These are phyloP conservation scores for Lasioglossum leucozonium DNA, from an alignment of 2,888 invertebrate genomes.

Conservation along the genomic window DNA sequence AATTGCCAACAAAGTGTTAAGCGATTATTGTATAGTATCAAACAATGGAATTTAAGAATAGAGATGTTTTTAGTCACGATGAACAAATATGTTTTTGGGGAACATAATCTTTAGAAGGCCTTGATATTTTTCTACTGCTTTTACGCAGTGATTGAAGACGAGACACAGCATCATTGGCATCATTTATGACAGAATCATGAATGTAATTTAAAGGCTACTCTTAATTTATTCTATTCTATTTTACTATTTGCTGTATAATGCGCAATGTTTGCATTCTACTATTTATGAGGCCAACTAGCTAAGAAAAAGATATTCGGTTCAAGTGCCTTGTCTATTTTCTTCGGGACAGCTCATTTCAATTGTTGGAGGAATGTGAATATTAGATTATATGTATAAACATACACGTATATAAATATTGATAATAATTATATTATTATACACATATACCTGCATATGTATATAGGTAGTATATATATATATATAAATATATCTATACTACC, in stretches of 20 bases:
- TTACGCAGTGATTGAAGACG: slow-evolving; percentile 51
- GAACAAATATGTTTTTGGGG: slow-evolving; percentile 50
- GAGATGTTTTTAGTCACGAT: slow-evolving; percentile 34
- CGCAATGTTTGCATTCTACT: slow-evolving; percentile 74
- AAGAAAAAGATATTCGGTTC: slow-evolving; percentile 82
- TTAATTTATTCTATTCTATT: slow-evolving; percentile 71
- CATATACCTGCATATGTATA: slow-evolving; percentile 65
- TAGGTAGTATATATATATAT: slow-evolving; percentile 1
- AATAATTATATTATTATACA: slow-evolving; percentile 70
- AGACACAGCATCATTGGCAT: slow-evolving; percentile 62
- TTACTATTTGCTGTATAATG: slow-evolving; percentile 71
- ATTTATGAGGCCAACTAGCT: slow-evolving; percentile 83
- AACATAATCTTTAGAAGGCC: slow-evolving; percentile 72
- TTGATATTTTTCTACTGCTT: slow-evolving; percentile 61
- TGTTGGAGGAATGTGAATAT: slow-evolving; percentile 84
- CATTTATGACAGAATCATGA: slow-evolving; percentile 56
- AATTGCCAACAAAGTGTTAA: slow-evolving; percentile 53
- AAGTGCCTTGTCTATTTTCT: slow-evolving; percentile 84
- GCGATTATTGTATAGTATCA: slow-evolving; percentile 54
- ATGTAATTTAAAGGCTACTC: slow-evolving; percentile 64
- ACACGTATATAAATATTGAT: slow-evolving; percentile 60
- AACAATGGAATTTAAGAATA: slow-evolving; percentile 45
- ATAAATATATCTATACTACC: not conserved
- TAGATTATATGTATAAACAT: slow-evolving; percentile 74
- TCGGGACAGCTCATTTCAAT: slow-evolving; percentile 84